Evolutionary conservation across 2,113 vertebrate species (phyloP), one percentile per base, ranked within the genome.

Genomic region (Dicaeum eximium): DNA sequence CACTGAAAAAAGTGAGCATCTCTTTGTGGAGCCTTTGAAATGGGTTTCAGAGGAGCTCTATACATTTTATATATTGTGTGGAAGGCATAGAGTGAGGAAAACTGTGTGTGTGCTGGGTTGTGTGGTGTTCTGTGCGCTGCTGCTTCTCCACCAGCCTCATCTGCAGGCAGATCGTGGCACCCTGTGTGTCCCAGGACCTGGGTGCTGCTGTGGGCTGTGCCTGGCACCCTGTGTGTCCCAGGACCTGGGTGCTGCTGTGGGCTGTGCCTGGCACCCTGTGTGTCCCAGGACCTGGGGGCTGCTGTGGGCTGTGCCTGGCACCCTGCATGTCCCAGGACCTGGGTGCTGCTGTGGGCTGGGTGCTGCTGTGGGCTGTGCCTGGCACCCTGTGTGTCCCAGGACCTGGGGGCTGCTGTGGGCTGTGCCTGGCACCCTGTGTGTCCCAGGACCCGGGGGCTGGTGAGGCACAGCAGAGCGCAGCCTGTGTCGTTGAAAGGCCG

Each of bases 371-470:
- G 9, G 19, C 45, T 45, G 45, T 51, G 51, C 4, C 58, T 61
- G 58, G 10, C 35, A 73, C 15, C 1, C 0, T 1, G 3, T 0
- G 0, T 51, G 15, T 35, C 19, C 31, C 10, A 5, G 45, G 51
- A 25, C 13, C 8, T n/a, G 5, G 42, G 42, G 27, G 30, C 42
- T 64, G 48, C 10, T 31, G 40, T n/a, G 30, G 7, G 0, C 0
- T 44, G 31, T n/a, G 23, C 9, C 44, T 56, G 69, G 21, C 45
- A 67, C 17, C 1, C 0, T 1, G 2, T 0, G 0, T 56, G n/a
- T 40, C 12, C 19, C 14, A 14, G 18, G 18, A n/a, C 19, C 20
- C 7, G 50, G 37, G 4, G 33, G 33, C 44, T 69, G 62, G 11
- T 37, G 61, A 33, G 24, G 10, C 1, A 0, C 38, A 62, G 54